Evolutionary conservation across 2,797 vertebrate genomes (phyloP).

Genomic region (Cebuella pygmaea): DNA sequence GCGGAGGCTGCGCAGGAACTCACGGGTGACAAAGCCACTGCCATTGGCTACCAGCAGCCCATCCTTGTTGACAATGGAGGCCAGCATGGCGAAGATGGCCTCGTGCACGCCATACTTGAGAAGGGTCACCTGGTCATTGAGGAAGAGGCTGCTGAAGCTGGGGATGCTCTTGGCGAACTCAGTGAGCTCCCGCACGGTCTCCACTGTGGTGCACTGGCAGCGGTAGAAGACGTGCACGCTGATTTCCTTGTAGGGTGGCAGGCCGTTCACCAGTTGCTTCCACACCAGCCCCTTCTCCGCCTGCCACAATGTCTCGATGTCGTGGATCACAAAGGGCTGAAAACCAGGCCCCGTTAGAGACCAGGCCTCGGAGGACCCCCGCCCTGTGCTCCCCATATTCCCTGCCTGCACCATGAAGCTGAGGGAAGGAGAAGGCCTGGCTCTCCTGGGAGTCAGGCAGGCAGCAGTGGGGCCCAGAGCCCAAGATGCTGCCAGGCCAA

Average conservation of each 20-base stretch:
- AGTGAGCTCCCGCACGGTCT: constrained; percentile 97
- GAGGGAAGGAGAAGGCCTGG: neutral
- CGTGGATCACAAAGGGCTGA: constrained; percentile 99
- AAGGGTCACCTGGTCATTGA: constrained; percentile 99
- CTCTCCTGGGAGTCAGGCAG: neutral
- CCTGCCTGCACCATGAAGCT: neutral
- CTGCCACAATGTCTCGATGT: constrained; percentile 97
- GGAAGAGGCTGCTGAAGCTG: constrained; percentile 95
- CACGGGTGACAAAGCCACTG: constrained; percentile 97
- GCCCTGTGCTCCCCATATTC: neutral
- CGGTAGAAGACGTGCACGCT: constrained; percentile 98
- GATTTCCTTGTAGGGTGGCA: constrained; percentile 96
- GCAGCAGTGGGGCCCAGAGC: neutral
- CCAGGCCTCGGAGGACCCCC: neutral
- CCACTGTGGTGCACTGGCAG: constrained; percentile 98
- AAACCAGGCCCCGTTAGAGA: constrained; percentile 60
- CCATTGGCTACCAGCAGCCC: constrained; percentile 97
- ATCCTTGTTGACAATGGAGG: constrained; percentile 99
- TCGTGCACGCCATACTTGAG: constrained; percentile 98
- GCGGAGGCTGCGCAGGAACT: constrained; percentile 97
- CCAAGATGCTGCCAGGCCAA: accelerated
- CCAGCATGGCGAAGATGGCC: constrained; percentile 98
- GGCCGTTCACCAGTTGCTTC: constrained; percentile 94
- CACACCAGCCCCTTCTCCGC: constrained; percentile 97
- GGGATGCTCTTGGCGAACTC: constrained; percentile 99